Percentiles rank a stretch among this genome's conserved stretches.
Evolutionary conservation across 2,113 vertebrate species (phyloP).

Genomic region (Coptodon bakossiorum): DNA sequence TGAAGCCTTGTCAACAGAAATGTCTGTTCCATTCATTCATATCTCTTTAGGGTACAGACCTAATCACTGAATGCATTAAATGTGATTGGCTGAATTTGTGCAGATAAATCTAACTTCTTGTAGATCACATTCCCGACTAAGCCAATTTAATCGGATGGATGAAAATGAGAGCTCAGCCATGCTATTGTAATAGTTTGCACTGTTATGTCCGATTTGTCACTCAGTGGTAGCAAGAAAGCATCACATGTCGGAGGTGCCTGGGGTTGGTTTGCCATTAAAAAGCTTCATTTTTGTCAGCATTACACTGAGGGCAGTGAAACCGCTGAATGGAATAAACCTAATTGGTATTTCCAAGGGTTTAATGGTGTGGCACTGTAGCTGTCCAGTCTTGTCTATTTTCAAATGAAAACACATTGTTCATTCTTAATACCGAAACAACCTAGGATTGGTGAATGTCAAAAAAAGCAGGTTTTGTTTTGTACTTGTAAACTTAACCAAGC

Average conservation of each 20-base stretch:
- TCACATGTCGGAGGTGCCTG: background rate
- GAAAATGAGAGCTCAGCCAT: constrained; percentile 7
- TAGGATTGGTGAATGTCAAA: background rate
- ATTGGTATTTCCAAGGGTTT: background rate
- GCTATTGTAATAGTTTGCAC: background rate
- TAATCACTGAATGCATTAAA: constrained; percentile 54
- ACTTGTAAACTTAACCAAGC: background rate
- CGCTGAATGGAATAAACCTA: background rate
- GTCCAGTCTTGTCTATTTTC: background rate
- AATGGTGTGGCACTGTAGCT: background rate
- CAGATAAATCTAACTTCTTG: constrained; percentile 13
- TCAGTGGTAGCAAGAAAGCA: constrained; percentile 16
- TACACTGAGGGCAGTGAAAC: background rate
- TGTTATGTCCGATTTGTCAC: constrained; percentile 31
- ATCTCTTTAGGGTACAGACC: constrained; percentile 19
- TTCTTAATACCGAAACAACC: background rate
- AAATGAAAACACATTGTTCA: background rate
- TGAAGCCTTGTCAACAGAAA: constrained; percentile 14
- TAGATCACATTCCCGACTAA: constrained; percentile 17
- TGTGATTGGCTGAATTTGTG: constrained; percentile 30
- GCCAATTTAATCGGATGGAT: constrained; percentile 39
- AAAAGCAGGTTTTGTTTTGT: background rate
- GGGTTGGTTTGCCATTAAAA: background rate
- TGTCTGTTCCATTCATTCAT: background rate
- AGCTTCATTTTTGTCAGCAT: background rate